A percentile compares a stretch with the other conserved stretches of the same genome.
Conservation (phyloP, 2,888 invertebrate species). For the Cryptocephalus primarius region DNA sequence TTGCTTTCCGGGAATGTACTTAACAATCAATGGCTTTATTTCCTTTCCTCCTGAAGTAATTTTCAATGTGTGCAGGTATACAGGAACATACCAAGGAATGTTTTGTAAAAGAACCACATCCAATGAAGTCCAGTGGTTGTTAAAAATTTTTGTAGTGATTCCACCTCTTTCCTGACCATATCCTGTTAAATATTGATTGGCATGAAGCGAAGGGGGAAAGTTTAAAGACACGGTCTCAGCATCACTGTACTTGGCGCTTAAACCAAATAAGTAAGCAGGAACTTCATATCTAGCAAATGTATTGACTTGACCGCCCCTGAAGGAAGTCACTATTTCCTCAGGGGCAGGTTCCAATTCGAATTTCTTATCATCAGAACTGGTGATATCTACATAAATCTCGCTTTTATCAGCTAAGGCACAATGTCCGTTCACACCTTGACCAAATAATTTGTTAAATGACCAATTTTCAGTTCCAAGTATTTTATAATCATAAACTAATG, state of each 20-base stretch:
- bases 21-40: slow-evolving; percentile 47
- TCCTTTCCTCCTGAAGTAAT: slow-evolving; percentile 46
- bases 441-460: slow-evolving; percentile 79
- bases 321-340: slow-evolving; percentile 45
- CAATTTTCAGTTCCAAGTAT: slow-evolving; percentile 62
- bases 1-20: slow-evolving; percentile 69
- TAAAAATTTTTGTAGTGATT: slow-evolving; percentile 73
- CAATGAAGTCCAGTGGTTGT: slow-evolving; percentile 64
- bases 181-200: slow-evolving; percentile 73
- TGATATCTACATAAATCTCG: slow-evolving; percentile 70
- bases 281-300: slow-evolving; percentile 60
- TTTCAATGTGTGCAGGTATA: slow-evolving; percentile 80
- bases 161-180: slow-evolving; percentile 89
- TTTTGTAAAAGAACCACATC: slow-evolving; percentile 79
- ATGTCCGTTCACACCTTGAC: slow-evolving; percentile 67
- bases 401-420: slow-evolving; percentile 74
- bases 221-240: slow-evolving; percentile 41
- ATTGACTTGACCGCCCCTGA: slow-evolving; percentile 57
- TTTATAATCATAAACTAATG: slow-evolving; percentile 75
- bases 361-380: slow-evolving; percentile 48
- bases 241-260: slow-evolving; percentile 42
- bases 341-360: slow-evolving; percentile 57
- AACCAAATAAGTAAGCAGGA: slow-evolving; percentile 44
- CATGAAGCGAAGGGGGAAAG: slow-evolving; percentile 59
- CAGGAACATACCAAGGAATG: slow-evolving; percentile 74